Base-by-base conservation (phyloP, 2,797 vertebrate genomes). In the Melanotaenia boesemani region DNA sequence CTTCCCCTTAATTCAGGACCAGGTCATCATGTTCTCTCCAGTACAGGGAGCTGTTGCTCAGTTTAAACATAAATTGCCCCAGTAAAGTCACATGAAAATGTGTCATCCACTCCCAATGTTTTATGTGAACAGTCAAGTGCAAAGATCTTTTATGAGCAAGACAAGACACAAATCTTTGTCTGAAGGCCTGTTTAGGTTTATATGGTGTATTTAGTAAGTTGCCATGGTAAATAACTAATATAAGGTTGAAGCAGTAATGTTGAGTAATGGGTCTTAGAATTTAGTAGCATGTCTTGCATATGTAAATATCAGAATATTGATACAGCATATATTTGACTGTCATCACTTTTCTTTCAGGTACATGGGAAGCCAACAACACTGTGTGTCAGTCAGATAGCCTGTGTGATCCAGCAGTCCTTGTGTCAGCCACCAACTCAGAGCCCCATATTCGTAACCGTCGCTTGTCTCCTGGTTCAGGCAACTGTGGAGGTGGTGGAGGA, bases 391-490 rank as follows among this genome's bases (percentile, higher is more conserved):
- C 95, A 0, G 95, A 95, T 76, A 84, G 89, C n/a, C 79, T 96
- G 76, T 96, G 95, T 20, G 95, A 96, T 50, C 94, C 94, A 58
- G 92, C 94, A 16, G 95, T 93, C 69, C 93, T 96, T 0, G 95
- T 95, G 20, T 93, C 95, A n/a, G 87, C 94, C 46, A 79, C 95
- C 41, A 95, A 94, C 72, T 85, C 96, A 0, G 95, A 95, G 80
- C 94, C 95, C 0, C 95, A 95, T 63, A 95, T 96, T 66, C 95
- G 95, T 24, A 96, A 96, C 87, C 93, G 96, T 0, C 95, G 95
- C 46, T 81, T 95, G n/a, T 95, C 95, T 24, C 94, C 95, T 0
- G 94, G 94, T 65, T 95, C 94, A 0, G 93, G 94, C 32, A 93
- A 90, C 86, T 92, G 94, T 6, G 94, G 93, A 15, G 94, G 95